Percentiles rank a stretch among this genome's conserved stretches.
Evolutionary conservation across 2,888 invertebrate genomes (phyloP).

Genomic region (Lomographa bimaculata): DNA sequence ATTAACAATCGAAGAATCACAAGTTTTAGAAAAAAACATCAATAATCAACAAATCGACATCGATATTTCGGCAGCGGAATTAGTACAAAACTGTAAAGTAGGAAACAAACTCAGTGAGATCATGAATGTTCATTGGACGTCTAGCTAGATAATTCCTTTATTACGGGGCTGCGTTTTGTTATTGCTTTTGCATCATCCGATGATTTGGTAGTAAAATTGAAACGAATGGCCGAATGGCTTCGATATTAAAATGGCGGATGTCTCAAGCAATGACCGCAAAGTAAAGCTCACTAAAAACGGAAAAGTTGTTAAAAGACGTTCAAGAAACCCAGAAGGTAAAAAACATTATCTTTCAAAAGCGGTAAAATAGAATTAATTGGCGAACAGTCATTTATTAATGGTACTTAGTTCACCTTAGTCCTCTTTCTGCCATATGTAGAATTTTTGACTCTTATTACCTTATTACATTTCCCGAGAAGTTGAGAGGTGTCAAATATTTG

Average conservation of each 20-base stretch:
- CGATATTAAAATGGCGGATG: slow-evolving; percentile 82
- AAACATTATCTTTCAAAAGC: slow-evolving; percentile 26
- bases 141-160: no score
- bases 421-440: no score
- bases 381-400: not conserved
- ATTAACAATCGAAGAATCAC: no score
- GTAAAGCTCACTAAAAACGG: slow-evolving; percentile 76
- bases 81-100: no score
- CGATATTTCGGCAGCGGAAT: no score
- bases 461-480: slow-evolving; percentile 54
- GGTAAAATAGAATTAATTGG: not conserved
- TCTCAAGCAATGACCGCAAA: slow-evolving; percentile 77
- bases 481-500: slow-evolving; percentile 37
- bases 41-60: no score
- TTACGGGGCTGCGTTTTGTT: no score
- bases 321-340: slow-evolving; percentile 78
- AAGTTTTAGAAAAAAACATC: no score
- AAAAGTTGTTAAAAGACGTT: slow-evolving; percentile 75
- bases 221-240: no score
- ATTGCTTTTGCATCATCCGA: slow-evolving; percentile 33
- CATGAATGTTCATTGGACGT: no score
- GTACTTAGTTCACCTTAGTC: slow-evolving; percentile 4
- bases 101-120: no score
- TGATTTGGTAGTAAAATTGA: slow-evolving; percentile 42
- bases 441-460: slow-evolving; percentile 76